Base-by-base conservation (phyloP, 2,797 vertebrate genomes). In the Margarornis squamiger region DNA sequence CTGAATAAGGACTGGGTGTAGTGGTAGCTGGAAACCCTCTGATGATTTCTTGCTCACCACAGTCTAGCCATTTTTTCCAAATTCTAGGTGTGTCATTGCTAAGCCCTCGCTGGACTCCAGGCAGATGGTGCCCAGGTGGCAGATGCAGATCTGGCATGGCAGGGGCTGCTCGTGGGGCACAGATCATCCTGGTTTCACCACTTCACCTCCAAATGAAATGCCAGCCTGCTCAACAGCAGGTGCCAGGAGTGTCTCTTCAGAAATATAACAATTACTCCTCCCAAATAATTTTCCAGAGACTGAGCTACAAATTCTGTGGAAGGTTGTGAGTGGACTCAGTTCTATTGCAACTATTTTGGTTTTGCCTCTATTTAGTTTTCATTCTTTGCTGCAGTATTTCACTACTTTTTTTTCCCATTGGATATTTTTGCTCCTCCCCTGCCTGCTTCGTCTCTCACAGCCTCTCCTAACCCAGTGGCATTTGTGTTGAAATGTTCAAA, bases 401-500 rank as follows among this genome's bases (percentile, higher is more conserved):
- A 36, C 9, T 20, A 26, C 14, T 23, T 29, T 58, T 65, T 62
- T 79, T 55, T 7, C 17, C 13, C 34, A 27, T 9, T 78, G 46
- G 26, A 10, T 83, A 27, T 63, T 87, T 80, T 84, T 76, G 27
- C 43, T 85, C 29, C 46, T 77, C 15, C 9, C 11, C 41, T 70
- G 61, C 30, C 38, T 86, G 34, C 20, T 73, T 80, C 5, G 1
- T 84, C 79, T 94, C 72, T 86, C 65, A 71, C n/a, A 92, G 71
- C 24, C 75, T 91, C 29, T 91, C 51, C 71, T 79, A 90, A 63
- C 58, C 38, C 57, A 67, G 62, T 41, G 68, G 57, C 54, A 87
- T 91, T 93, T 88, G 41, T 75, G 86, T 81, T 91, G 70, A 73
- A 86, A 85, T 49, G 55, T 95, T 96, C 91, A 30, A 94, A 78